Base-by-base conservation (phyloP, 2,797 vertebrate species). In the Miichthys miiuy region DNA sequence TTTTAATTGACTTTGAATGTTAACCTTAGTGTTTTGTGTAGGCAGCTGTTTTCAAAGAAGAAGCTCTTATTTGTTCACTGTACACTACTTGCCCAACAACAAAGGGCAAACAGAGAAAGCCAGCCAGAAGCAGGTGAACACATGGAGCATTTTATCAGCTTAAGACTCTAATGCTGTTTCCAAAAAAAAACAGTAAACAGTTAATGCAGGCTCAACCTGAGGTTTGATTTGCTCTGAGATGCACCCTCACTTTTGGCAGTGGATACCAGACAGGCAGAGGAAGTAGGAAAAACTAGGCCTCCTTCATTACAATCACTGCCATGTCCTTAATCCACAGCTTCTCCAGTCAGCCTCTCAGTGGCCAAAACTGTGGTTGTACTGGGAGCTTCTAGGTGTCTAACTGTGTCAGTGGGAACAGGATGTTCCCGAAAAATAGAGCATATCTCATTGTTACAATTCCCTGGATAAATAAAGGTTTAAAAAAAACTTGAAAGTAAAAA, bases 301-400 rank as follows among this genome's bases (percentile, higher is more conserved):
- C 57, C 11, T 10, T 41, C 34, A 34, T 20, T 20, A 10, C 7
- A 4, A 21, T 6, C 11, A 13, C 57, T 60, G 57, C 41, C 1
- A 3, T n/a, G 11, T 11, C 57, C 34, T 38, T 38, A 38, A 38
- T 38, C 34, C 34, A 38, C 34, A 38, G 34, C 34, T 38, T 38
- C 34, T 46, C 16, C 8, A 27, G 16, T 63, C 42, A 46, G 12
- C 21, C 8, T 2, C 42, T 63, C 21, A 25, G 11, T 14, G 34
- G 30, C 34, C n/a, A 42, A 6, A 25, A 18, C 23, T 47, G 42
- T 17, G 14, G 42, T 18, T 27, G 44, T 11, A 11, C 42, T 63
- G 42, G 42, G 42, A 46, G 21, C 60, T 25, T 46, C 34, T 38
- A 63, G 61, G 23, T 63, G 42, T 25, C 61, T 63, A 44, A 62